Conservation (phyloP, 2,113 vertebrate species). For the Prochilodus magdalenae region DNA sequence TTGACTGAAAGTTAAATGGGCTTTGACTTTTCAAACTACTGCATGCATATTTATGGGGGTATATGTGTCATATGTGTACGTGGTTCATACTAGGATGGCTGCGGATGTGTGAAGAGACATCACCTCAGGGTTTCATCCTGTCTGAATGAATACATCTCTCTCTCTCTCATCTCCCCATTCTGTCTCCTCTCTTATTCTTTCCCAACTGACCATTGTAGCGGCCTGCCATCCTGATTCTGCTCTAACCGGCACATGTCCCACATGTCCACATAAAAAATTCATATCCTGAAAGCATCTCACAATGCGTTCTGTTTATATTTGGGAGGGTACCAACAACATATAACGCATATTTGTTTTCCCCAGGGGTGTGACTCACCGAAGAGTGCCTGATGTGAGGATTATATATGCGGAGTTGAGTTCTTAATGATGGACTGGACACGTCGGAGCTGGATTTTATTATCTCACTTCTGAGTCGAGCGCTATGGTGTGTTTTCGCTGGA, state of each 20-base stretch:
- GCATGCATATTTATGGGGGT: not conserved
- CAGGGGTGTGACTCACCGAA: not conserved
- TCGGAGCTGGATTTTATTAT: not conserved
- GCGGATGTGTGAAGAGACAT: not conserved
- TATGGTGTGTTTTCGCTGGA: not conserved
- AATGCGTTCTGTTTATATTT: not conserved
- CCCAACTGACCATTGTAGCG: not conserved
- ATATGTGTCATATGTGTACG: not conserved
- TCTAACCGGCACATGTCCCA: not conserved
- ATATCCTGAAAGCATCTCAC: not conserved
- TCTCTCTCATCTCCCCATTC: not conserved
- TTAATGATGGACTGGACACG: not conserved
- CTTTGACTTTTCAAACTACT: too few species aligned
- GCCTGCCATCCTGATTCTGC: not conserved
- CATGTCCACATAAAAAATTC: not conserved
- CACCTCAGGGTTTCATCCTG: not conserved
- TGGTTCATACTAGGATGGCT: not conserved
- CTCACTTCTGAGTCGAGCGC: not conserved
- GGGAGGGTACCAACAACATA: not conserved
- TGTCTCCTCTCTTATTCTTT: not conserved
- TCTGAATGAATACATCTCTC: not conserved
- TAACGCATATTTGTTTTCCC: not conserved
- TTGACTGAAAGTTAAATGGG: too few species aligned
- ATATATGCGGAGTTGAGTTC: not conserved
- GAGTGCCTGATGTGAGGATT: not conserved